Conservation (phyloP, 2,888 invertebrate genomes). For the Drosophila colorata region DNA sequence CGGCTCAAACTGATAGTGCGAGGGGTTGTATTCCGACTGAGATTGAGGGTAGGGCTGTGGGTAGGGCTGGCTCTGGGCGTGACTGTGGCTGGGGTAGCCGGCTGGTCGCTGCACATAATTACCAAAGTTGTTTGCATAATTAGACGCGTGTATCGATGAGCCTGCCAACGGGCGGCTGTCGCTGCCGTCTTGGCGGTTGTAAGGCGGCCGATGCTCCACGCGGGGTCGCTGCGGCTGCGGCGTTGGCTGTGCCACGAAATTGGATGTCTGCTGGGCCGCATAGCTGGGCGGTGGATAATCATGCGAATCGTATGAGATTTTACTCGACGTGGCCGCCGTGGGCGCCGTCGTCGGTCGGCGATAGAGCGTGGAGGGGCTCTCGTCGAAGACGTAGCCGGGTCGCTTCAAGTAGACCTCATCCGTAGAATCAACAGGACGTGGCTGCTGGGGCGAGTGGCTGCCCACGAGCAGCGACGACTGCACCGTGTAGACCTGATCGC, state of each 20-base stretch:
- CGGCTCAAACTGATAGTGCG: slow-evolving; percentile 52
- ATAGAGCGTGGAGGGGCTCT: slow-evolving; percentile 58
- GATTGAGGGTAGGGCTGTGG: slow-evolving; percentile 22
- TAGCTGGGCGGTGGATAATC: slow-evolving; percentile 84
- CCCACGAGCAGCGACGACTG: slow-evolving; percentile 79
- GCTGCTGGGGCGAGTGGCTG: slow-evolving; percentile 45
- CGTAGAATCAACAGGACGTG: slow-evolving; percentile 24
- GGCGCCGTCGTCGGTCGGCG: slow-evolving; percentile 56
- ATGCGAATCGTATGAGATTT: slow-evolving; percentile 83
- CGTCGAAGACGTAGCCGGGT: slow-evolving; percentile 82
- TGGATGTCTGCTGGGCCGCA: slow-evolving; percentile 69
- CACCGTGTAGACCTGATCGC: slow-evolving; percentile 80
- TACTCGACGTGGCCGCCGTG: slow-evolving; percentile 47
- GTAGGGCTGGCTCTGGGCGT: slow-evolving; percentile 19
- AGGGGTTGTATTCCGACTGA: slow-evolving; percentile 27
- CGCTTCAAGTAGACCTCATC: slow-evolving; percentile 67
- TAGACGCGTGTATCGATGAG: slow-evolving; percentile 71
- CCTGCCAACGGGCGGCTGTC: slow-evolving; percentile 58
- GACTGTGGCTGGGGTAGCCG: slow-evolving; percentile 44
- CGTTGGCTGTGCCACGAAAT: slow-evolving; percentile 63
- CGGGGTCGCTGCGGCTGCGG: slow-evolving; percentile 22
- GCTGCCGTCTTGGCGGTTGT: slow-evolving; percentile 71
- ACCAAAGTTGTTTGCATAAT: slow-evolving; percentile 84
- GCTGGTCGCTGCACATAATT: slow-evolving; percentile 82
- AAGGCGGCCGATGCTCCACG: slow-evolving; percentile 52